These are phyloP conservation scores for Manis javanica DNA, from an alignment of 2,797 vertebrate species.

Conservation along the genomic window DNA sequence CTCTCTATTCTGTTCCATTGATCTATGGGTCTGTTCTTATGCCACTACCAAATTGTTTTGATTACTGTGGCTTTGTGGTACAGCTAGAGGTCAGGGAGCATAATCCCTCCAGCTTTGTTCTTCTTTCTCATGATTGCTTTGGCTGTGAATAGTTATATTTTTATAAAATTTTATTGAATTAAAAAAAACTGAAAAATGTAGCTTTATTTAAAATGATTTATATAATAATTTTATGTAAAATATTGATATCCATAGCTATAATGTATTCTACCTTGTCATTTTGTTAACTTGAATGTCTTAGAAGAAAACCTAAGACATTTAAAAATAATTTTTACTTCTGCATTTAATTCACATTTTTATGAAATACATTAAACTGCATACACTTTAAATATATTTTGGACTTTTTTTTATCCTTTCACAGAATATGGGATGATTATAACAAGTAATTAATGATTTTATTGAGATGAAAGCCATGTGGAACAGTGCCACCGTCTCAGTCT, in stretches of 20 bases:
- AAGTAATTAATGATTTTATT: neutral
- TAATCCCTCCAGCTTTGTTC: too few relatives aligned
- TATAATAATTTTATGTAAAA: neutral
- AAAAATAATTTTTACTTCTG: neutral
- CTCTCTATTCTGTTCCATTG: too few relatives aligned
- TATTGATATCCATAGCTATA: neutral
- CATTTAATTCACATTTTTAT: constrained; percentile 9
- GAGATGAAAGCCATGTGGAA: neutral
- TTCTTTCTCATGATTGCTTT: too few relatives aligned
- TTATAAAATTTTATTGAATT: neutral
- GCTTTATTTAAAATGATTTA: neutral
- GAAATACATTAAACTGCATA: neutral
- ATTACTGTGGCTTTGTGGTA: too few relatives aligned
- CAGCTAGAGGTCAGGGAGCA: too few relatives aligned
- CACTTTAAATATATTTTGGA: neutral
- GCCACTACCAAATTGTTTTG: too few relatives aligned
- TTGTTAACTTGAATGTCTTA: constrained; percentile 20
- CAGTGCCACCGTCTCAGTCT: neutral
- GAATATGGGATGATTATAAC: neutral
- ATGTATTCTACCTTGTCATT: constrained; percentile 7
- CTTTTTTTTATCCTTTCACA: neutral
- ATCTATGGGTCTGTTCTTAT: too few relatives aligned
- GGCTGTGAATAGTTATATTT: neutral
- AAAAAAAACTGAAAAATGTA: neutral
- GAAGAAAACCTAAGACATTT: neutral